Evolutionary conservation across 2,888 invertebrate genomes (phyloP).

Genomic region (Cryptophagus acutangulus): DNA sequence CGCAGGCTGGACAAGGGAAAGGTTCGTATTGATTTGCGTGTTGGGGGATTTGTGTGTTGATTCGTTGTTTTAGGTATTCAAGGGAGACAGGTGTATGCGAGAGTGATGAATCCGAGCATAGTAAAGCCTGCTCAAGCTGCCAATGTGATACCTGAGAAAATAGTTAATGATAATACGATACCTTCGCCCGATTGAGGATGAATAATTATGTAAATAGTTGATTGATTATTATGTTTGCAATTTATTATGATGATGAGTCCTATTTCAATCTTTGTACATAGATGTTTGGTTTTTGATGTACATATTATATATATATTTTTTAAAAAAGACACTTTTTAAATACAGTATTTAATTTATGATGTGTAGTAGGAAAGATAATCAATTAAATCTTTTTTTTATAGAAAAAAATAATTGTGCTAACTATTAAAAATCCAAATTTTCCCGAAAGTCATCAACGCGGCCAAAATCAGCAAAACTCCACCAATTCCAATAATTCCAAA

Average conservation of each 20-base stretch:
- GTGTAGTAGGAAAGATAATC: neutral
- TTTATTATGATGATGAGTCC: too few relatives aligned
- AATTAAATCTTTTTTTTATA: neutral
- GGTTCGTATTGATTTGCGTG: conserved; percentile 29
- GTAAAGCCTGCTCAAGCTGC: conserved; percentile 27
- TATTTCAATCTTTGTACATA: conserved; percentile 11
- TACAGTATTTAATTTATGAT: conserved; percentile 23
- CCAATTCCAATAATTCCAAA: conserved; percentile 53
- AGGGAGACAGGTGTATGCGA: conserved; percentile 49
- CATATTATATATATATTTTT: conserved; percentile 18
- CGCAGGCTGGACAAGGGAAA: conserved; percentile 46
- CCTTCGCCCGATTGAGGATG: conserved; percentile 3
- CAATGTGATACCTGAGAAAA: neutral
- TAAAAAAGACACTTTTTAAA: conserved; percentile 22
- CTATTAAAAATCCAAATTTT: too few relatives aligned
- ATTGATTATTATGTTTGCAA: too few relatives aligned
- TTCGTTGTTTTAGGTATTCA: conserved; percentile 34
- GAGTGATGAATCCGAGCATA: conserved; percentile 47
- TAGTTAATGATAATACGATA: neutral
- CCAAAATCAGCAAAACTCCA: conserved; percentile 41
- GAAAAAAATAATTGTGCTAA: too few relatives aligned
- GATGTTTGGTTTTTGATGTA: conserved; percentile 24
- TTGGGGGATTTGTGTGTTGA: neutral
- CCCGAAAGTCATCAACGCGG: conserved; percentile 39
- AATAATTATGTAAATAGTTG: conserved; percentile 1